A percentile compares a stretch with the other conserved stretches of the same genome.
Conservation (phyloP, 2,113 vertebrate species). For the Pampusana beccarii region DNA sequence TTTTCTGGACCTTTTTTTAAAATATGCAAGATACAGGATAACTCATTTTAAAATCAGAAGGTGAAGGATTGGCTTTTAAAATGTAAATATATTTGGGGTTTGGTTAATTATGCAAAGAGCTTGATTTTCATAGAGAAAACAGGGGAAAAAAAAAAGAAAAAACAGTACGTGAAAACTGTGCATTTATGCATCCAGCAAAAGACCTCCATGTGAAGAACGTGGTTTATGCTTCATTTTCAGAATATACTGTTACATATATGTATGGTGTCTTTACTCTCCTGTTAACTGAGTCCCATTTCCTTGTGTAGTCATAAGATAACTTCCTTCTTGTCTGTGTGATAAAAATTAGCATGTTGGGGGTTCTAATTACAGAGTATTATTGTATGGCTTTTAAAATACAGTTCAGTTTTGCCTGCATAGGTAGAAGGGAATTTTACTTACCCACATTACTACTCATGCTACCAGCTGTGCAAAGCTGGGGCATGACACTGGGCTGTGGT, state of each 20-base stretch:
- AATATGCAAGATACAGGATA: conserved; percentile 7
- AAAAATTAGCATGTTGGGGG: conserved; percentile 14
- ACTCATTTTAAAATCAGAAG: conserved; percentile 38
- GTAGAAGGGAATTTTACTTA: conserved; percentile 1
- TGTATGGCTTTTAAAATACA: background rate
- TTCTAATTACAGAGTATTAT: background rate
- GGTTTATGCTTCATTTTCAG: background rate
- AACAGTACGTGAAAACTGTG: background rate
- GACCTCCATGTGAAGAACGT: background rate
- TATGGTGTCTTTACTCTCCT: background rate
- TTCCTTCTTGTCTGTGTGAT: conserved; percentile 22
- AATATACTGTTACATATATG: background rate
- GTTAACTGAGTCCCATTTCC: background rate
- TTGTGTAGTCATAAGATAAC: background rate
- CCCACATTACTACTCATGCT: background rate
- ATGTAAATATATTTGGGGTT: background rate
- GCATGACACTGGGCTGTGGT: background rate
- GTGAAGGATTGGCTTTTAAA: conserved; percentile 30
- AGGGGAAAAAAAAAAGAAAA: background rate
- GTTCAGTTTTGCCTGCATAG: background rate
- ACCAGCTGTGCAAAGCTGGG: background rate
- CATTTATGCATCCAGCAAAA: background rate
- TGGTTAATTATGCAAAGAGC: background rate
- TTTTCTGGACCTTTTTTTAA: conserved; percentile 49
- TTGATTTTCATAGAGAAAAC: conserved; percentile 46